Conservation (phyloP, 2,797 vertebrate genomes). For the Coccyzus lansbergi region DNA sequence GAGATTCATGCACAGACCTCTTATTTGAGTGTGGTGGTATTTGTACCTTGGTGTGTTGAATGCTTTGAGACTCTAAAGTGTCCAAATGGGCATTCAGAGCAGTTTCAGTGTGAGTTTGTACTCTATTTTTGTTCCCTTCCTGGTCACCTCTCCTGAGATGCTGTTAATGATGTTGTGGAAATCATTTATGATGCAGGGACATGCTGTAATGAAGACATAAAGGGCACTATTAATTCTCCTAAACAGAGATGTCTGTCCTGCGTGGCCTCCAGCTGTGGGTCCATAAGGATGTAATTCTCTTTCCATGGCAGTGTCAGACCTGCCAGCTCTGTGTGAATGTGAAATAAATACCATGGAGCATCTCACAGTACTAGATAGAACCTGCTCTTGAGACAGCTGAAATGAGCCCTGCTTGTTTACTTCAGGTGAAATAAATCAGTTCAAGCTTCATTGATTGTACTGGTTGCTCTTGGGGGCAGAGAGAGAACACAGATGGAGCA, state of each 20-base stretch:
- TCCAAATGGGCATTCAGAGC: not conserved
- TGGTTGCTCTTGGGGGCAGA: not conserved
- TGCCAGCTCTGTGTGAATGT: not conserved
- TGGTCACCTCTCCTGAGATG: not conserved
- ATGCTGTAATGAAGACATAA: constrained; percentile 1
- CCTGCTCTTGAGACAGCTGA: not conserved
- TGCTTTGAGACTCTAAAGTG: fast-evolving
- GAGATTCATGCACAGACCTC: not conserved
- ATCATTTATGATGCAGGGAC: not conserved
- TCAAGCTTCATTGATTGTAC: fast-evolving
- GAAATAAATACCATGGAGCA: not conserved
- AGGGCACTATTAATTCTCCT: not conserved
- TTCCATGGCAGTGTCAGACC: not conserved
- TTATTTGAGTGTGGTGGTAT: not conserved
- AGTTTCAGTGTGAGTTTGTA: not conserved
- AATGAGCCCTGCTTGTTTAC: not conserved
- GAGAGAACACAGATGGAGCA: not conserved
- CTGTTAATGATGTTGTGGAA: not conserved
- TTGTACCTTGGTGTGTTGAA: not conserved
- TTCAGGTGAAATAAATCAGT: not conserved
- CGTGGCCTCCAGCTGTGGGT: constrained; percentile 2
- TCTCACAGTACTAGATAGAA: not conserved
- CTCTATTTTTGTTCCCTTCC: not conserved
- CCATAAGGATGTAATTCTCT: constrained; percentile 14
- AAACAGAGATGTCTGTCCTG: not conserved